Evolutionary conservation across 2,113 vertebrate genomes (phyloP), one percentile per base, ranked within the genome.

Genomic region (Scolopax mira): DNA sequence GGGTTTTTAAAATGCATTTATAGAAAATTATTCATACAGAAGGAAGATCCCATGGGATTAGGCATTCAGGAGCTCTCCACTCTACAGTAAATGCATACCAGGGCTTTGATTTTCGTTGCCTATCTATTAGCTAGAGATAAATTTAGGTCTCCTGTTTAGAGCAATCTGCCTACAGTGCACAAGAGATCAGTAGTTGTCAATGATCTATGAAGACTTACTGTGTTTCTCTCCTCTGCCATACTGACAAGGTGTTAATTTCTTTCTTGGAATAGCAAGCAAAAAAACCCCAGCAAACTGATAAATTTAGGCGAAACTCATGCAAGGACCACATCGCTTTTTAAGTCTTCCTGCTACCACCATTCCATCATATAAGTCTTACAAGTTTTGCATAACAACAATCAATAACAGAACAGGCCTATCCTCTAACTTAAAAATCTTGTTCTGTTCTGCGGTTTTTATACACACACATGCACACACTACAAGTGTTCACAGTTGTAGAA

Each of bases 201-300:
- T 87, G 87, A 93, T 90, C 84, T 94, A 89, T 88, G 88, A 95
- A 94, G 89, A 96, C 85, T 97, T 85, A 94, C 86, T 96, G 89
- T 92, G 85, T 86, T 89, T 89, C 72, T 92, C 69, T 79, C 60
- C 71, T 95, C 79, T 58, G 67, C 91, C 66, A 81, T 95, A 88
- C 82, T 97, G 96, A 97, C 73, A 94, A 96, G 91, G 95, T 90
- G 42, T 79, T 94, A 77, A 93, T 95, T 93, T 96, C 86, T 83
- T 62, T 93, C 96, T 92, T 85, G 78, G 48, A 89, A 94, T 86
- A 94, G 89, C 79, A 94, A 90, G 62, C 10, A 57, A 75, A 71
- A 86, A 79, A 66, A 42, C 25, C 30, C 64, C 67, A 77, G 67
- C 66, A 64, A 75, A 86, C 61, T 89, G 90, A 60, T 75, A 93